Evolutionary conservation across 2,797 vertebrate genomes (phyloP).

Genomic region (Urocyon cinereoargenteus): DNA sequence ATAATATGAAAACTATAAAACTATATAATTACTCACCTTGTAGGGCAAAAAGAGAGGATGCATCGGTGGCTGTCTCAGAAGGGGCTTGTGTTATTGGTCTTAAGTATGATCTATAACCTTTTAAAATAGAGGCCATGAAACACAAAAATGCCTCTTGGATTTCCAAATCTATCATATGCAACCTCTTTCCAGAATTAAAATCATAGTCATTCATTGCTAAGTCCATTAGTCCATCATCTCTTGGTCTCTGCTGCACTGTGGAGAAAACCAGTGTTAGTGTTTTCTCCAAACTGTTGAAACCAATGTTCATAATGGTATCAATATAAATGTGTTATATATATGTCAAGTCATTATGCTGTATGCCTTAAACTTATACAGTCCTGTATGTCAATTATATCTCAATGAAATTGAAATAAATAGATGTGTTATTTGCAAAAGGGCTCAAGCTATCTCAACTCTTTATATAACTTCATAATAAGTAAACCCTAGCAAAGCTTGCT

Average conservation of each 20-base stretch:
- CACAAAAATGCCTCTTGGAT: constrained; percentile 98
- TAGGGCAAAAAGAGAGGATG: constrained; percentile 96
- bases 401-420: constrained; percentile 1
- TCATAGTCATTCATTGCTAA: constrained; percentile 93
- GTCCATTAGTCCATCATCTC: constrained; percentile 95
- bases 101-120: constrained; percentile 97
- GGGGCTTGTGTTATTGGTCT: constrained; percentile 98
- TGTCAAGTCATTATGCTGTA: neutral
- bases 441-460: neutral
- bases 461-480: neutral
- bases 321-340: neutral
- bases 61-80: constrained; percentile 98
- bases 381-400: neutral
- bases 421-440: constrained; percentile 53
- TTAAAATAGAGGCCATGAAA: constrained; percentile 98
- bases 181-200: constrained; percentile 94
- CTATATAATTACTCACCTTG: constrained; percentile 91
- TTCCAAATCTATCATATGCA: constrained; percentile 96
- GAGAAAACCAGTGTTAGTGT: constrained; percentile 65
- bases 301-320: neutral
- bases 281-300: constrained; percentile 57
- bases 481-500: constrained; percentile 15
- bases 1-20: constrained; percentile 24
- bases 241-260: constrained; percentile 94
- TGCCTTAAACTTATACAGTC: neutral